Conservation (phyloP, 2,797 vertebrate genomes). For the Rhinella marina region DNA sequence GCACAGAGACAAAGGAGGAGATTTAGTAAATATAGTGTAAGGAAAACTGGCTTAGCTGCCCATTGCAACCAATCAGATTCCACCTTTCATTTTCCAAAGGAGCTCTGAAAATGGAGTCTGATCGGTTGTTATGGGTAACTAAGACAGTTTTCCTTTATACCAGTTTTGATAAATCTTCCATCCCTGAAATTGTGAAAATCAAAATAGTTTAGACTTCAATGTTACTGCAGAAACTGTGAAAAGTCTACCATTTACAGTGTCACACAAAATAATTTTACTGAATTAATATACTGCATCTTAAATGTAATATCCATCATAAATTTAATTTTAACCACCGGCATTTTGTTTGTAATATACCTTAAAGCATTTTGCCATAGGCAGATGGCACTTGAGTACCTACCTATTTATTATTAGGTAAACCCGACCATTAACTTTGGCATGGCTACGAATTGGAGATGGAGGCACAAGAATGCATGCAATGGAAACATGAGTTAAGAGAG, state of each 20-base stretch:
- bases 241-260: not conserved
- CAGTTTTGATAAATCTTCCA: too few species aligned
- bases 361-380: not conserved
- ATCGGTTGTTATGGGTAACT: too few species aligned
- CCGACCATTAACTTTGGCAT: slow-evolving; percentile 97
- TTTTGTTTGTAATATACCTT: not conserved
- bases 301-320: not conserved
- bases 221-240: not conserved
- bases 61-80: too few species aligned
- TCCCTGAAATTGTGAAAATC: not conserved
- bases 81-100: too few species aligned
- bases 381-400: slow-evolving; percentile 83
- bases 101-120: too few species aligned
- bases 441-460: slow-evolving; percentile 81
- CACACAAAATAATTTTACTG: not conserved
- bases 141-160: too few species aligned
- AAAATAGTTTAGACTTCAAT: not conserved
- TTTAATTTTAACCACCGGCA: slow-evolving; percentile 16
- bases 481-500: slow-evolving; percentile 72
- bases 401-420: slow-evolving; percentile 99
- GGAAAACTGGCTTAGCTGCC: too few species aligned
- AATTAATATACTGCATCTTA: not conserved
- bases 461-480: slow-evolving; percentile 68
- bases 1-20: not conserved
- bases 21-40: not conserved